Conservation (phyloP, 1,140 invertebrate genomes). For the Homarus americanus region DNA sequence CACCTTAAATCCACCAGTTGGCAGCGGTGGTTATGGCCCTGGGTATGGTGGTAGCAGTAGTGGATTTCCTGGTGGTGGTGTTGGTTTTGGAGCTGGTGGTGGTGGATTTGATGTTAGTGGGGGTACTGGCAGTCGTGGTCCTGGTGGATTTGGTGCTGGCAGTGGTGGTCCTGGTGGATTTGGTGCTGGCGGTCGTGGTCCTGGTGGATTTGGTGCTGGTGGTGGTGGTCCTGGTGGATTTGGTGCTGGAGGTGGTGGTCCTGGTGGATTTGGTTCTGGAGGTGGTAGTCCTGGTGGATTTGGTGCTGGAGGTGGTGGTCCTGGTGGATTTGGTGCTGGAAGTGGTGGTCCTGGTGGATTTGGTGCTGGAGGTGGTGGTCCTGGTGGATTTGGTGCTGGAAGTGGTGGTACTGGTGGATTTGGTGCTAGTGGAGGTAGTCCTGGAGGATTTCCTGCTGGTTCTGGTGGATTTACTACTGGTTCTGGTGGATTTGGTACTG, state of each 20-base stretch:
- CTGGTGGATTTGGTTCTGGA: constrained; percentile 28
- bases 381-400: constrained; percentile 7
- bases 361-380: constrained; percentile 40
- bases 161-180: background rate
- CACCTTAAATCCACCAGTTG: constrained; percentile 72
- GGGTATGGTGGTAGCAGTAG: background rate
- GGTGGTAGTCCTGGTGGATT: constrained; percentile 16
- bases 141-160: background rate
- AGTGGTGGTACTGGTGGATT: constrained; percentile 41
- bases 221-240: background rate
- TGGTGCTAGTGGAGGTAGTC: background rate
- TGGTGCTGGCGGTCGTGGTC: background rate
- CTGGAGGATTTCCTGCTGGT: background rate
- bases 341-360: constrained; percentile 75
- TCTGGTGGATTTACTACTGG: constrained; percentile 24
- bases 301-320: constrained; percentile 37
- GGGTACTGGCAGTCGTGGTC: background rate
- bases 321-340: constrained; percentile 34
- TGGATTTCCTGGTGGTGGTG: constrained; percentile 12
- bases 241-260: background rate
- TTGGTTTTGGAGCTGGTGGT: constrained; percentile 4
- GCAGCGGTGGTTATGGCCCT: constrained; percentile 38
- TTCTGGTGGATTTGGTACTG: background rate
- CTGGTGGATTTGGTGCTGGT: background rate
- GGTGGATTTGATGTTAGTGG: background rate